These are phyloP conservation scores for Collichthys lucidus DNA, from an alignment of 2,113 vertebrate genomes.

Conservation along the genomic window DNA sequence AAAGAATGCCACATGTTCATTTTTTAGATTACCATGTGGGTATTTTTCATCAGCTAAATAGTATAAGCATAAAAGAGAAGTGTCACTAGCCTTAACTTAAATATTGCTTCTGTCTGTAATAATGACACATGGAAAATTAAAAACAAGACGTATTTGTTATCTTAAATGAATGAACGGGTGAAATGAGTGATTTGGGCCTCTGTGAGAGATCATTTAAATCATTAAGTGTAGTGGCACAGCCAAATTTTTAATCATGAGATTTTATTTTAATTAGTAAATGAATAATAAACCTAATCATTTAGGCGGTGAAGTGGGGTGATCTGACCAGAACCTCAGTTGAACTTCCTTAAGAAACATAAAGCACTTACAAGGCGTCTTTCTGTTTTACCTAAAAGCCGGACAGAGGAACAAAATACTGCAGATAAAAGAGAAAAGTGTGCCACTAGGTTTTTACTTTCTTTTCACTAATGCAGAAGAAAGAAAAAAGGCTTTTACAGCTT, in stretches of 20 bases:
- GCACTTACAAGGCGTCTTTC: background rate
- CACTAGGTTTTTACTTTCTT: constrained; percentile 52
- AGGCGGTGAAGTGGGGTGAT: background rate
- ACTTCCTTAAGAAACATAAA: constrained; percentile 4
- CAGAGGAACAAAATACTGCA: constrained; percentile 42
- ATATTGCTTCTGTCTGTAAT: background rate
- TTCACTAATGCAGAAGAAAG: constrained; percentile 63
- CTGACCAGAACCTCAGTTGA: constrained; percentile 17
- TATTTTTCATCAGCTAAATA: background rate
- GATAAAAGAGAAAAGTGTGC: constrained; percentile 56
- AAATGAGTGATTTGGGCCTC: background rate
- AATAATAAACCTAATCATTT: constrained; percentile 3
- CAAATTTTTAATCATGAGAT: constrained; percentile 23
- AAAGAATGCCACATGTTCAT: background rate
- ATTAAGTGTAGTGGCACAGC: constrained; percentile 18
- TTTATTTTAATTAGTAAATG: constrained; percentile 13
- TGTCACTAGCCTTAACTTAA: background rate
- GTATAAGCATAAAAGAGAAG: background rate
- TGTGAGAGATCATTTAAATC: constrained; percentile 1
- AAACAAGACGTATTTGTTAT: constrained; percentile 4
- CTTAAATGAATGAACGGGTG: background rate
- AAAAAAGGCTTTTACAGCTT: constrained; percentile 59
- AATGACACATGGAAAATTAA: background rate
- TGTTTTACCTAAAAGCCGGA: constrained; percentile 36
- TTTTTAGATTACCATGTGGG: background rate